Conservation (phyloP, 2,113 vertebrate genomes). For the Thunnus maccoyii region DNA sequence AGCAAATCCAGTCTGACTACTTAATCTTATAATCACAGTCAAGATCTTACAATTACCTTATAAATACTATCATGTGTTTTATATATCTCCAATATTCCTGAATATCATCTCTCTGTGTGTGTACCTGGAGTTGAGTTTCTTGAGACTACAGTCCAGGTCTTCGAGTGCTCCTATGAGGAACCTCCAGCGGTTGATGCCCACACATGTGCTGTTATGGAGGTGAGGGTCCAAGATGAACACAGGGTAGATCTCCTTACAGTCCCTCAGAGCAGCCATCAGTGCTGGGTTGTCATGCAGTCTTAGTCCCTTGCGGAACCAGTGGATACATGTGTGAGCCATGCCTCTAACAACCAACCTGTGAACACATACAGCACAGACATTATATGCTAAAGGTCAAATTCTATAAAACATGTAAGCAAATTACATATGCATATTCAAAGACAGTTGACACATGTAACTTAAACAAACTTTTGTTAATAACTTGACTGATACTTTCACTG, state of each 20-base stretch:
- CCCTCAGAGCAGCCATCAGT: slow-evolving; percentile 70
- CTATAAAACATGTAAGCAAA: too few species aligned
- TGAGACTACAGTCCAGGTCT: slow-evolving; percentile 83
- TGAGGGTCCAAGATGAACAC: slow-evolving; percentile 82
- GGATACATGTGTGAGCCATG: slow-evolving; percentile 80
- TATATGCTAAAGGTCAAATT: not conserved
- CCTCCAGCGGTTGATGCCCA: slow-evolving; percentile 72
- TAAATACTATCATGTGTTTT: too few species aligned
- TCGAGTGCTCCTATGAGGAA: slow-evolving; percentile 78
- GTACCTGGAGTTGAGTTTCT: slow-evolving; percentile 81
- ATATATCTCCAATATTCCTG: not conserved
- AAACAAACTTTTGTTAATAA: too few species aligned
- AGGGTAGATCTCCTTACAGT: slow-evolving; percentile 79
- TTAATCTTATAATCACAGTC: not conserved
- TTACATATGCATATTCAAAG: too few species aligned
- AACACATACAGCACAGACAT: not conserved
- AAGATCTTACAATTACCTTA: not conserved
- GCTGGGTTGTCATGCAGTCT: slow-evolving; percentile 83
- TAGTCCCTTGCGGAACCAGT: slow-evolving; percentile 86
- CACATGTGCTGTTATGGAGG: slow-evolving; percentile 55
- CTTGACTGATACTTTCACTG: too few species aligned
- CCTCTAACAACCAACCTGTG: not conserved
- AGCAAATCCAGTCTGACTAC: too few species aligned
- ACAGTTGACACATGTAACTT: too few species aligned
- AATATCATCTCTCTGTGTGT: not conserved